Evolutionary conservation across 1,140 invertebrate genomes (phyloP).

Genomic region (Neodiprion pinetum): DNA sequence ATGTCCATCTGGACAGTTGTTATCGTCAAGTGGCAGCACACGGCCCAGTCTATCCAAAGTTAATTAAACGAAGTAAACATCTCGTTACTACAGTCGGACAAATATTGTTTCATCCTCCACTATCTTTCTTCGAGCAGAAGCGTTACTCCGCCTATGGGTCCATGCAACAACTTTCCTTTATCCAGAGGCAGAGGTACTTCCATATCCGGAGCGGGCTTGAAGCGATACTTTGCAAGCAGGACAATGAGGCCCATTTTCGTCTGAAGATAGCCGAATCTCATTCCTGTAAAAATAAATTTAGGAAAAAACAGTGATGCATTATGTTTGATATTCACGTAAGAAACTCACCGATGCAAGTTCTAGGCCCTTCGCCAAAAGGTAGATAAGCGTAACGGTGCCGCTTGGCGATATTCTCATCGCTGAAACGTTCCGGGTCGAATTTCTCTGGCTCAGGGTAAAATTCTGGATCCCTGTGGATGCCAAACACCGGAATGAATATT

Average conservation of each 20-base stretch:
- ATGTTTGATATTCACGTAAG: constrained; percentile 18
- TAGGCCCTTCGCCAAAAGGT: constrained; percentile 65
- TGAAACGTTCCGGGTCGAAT: constrained; percentile 75
- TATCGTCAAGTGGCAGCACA: too few species aligned
- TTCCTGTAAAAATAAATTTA: constrained; percentile 53
- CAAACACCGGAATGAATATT: constrained; percentile 61
- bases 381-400: constrained; percentile 56
- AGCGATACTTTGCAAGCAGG: constrained; percentile 50
- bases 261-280: constrained; percentile 68
- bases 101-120: too few species aligned
- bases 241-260: constrained; percentile 64
- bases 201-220: neutral
- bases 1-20: too few species aligned
- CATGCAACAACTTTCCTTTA: neutral
- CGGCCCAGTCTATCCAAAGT: too few species aligned
- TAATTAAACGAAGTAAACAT: too few species aligned
- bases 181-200: neutral
- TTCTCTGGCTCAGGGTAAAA: constrained; percentile 68
- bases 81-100: too few species aligned
- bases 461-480: constrained; percentile 69
- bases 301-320: neutral
- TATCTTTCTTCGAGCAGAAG: neutral
- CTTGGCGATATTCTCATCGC: constrained; percentile 52
- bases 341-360: constrained; percentile 62
- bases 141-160: neutral